Base-by-base conservation (phyloP, 2,888 invertebrate species). In the Timandra comae region DNA sequence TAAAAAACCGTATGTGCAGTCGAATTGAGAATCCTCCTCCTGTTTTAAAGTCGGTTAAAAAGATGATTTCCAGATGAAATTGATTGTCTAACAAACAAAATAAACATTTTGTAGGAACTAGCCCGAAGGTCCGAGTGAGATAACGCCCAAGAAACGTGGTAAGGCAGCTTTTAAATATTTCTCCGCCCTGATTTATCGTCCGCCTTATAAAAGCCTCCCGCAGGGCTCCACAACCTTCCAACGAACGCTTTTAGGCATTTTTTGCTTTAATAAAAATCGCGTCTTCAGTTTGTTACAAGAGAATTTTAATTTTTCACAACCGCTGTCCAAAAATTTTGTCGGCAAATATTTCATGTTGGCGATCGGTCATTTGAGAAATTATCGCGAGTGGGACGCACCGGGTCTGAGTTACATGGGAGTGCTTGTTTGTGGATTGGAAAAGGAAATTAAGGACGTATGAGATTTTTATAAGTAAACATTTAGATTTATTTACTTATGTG, bases 81-180 rank as follows among this genome's bases (percentile, higher is more conserved):
- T 3, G 16, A 16, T 16, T 5, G 16, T 16, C 58, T 63, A 59
- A 63, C 62, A 52, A 47, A 51, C 55, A 57, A 65, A 63, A 70
- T 66, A 63, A 63, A 60, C 63, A 59, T 66, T 72, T 75, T 76
- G 75, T 75, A 76, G 9, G 10, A 10, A 24, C 4, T 24, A 33
- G 24, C 33, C 26, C 27, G 20, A 23, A 27, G 36, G 38, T 28
- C 70, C 67, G 70, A 73, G 67, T 68, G 55, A 70, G 73, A 76
- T 71, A 74, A 65, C 64, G 64, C 67, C 77, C 62, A 73, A 76
- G 74, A 68, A 67, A 63, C 65, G 62, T 70, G 62, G 59, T 62
- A 75, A 73, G 76, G 80, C 79, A 78, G 80, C 79, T 80, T 80
- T 81, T 79, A 81, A 82, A 81, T 81, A 81, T 81, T 80, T 80